Base-by-base conservation (phyloP, 2,888 invertebrate genomes). In the Entomobrya multifasciata region DNA sequence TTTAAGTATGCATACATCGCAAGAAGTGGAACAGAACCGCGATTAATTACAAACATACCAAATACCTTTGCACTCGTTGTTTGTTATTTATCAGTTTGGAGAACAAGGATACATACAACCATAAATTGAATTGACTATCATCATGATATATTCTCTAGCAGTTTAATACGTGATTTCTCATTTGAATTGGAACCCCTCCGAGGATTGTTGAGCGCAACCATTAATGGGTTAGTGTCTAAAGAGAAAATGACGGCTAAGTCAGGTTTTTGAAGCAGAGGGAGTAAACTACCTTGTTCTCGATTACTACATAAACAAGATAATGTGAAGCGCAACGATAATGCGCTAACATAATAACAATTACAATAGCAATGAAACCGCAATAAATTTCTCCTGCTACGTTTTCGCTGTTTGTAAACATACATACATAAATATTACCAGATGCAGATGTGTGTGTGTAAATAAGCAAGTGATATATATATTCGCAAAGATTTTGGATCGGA, bases 41-140 rank as follows among this genome's bases (percentile, higher is more conserved):
- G 27, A 78, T 78, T 78, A 78, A 78, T 78, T 78, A 62, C 62
- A 70, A 70, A 65, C 36, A 62, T 13, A 13, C 77, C 57, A 47
- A 78, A 55, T 60, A n/a, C 62, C 60, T 47, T 55, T 22, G 27
- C 44, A 62, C 47, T 78, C 27, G 44, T 60, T 55, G 55, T 57
- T 57, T 57, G 41, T 20, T 49, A 27, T 76, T 36, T 57, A 6
- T 57, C 22, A 41, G 22, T 6, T 1, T 70, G 15, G 47, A 70
- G 25, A 47, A 5, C 10, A 36, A 6, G 4, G 36, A 8, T 6
- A 36, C 36, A 36, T 36, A 6, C 36, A 36, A 8, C 36, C 36
- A 36, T 6, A 8, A 36, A 36, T n/a, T n/a, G n/a, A n/a, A n/a
- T n/a, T n/a, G 8, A 36, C 36, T 4, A 4, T 36, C 8, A 8